A percentile compares a stretch with the other conserved stretches of the same genome.
Evolutionary conservation across 53 echinoderm and acorn worm species (phyloP).

Genomic region (Holothuria leucospilota): DNA sequence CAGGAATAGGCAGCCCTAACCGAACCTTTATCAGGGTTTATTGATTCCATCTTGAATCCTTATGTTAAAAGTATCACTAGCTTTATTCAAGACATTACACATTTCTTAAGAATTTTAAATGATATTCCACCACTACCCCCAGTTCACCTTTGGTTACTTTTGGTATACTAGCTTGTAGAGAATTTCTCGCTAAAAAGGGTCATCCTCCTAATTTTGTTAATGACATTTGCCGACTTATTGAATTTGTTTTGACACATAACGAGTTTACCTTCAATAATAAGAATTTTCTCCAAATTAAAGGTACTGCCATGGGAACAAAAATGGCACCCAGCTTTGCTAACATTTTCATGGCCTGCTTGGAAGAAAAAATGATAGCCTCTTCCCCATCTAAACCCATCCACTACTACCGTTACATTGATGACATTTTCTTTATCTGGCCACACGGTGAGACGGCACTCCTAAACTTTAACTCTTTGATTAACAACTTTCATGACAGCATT

Average conservation of each 20-base stretch:
- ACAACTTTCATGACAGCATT: background rate
- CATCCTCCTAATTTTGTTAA: background rate
- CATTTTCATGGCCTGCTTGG: no score
- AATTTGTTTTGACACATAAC: conserved; percentile 8
- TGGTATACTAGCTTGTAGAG: background rate
- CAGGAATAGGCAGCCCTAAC: no score
- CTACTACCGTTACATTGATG: conserved; percentile 1
- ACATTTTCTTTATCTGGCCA: background rate
- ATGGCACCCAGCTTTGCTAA: no score
- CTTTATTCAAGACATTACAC: background rate
- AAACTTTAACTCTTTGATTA: background rate
- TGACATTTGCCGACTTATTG: background rate
- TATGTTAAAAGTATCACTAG: background rate
- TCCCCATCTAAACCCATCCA: background rate
- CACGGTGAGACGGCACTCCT: conserved; percentile 2
- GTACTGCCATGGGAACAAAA: no score
- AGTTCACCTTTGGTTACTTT: no score
- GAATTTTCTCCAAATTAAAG: background rate
- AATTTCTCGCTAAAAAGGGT: background rate
- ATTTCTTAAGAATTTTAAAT: no score
- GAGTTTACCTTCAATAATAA: background rate
- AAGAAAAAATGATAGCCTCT: background rate
- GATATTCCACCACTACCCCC: no score
- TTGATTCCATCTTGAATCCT: background rate
- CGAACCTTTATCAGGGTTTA: no score